Percentiles rank a stretch among this genome's conserved stretches.
These are phyloP conservation scores for Epinotia brunnichana DNA, from an alignment of 2,888 invertebrate species.

Conservation along the genomic window DNA sequence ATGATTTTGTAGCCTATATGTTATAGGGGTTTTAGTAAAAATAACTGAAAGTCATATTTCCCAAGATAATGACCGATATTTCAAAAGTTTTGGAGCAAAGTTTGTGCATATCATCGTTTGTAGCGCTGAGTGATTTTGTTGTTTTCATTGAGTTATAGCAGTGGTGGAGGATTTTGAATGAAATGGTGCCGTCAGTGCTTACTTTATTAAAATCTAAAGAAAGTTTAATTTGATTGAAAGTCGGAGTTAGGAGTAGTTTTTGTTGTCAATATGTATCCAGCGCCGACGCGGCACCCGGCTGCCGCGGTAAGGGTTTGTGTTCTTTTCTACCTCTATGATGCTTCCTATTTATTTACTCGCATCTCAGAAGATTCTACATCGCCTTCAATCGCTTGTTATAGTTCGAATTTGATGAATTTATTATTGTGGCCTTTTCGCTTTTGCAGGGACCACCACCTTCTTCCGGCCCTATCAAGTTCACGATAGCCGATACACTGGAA, in stretches of 20 bases:
- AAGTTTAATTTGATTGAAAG: conserved; percentile 68
- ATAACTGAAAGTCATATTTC: conserved; percentile 61
- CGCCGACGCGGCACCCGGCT: conserved; percentile 90
- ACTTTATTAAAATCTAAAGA: conserved; percentile 67
- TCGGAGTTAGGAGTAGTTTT: conserved; percentile 49
- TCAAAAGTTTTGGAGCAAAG: conserved; percentile 77
- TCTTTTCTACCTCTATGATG: conserved; percentile 53
- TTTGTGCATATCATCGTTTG: conserved; percentile 82
- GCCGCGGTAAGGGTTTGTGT: conserved; percentile 87
- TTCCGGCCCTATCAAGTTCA: conserved; percentile 96
- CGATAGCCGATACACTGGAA: conserved; percentile 95
- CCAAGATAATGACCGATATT: conserved; percentile 76
- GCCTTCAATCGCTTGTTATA: conserved; percentile 38
- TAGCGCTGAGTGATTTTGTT: conserved; percentile 69
- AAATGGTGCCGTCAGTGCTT: conserved; percentile 71
- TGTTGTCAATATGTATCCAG: conserved; percentile 86
- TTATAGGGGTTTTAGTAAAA: conserved; percentile 53
- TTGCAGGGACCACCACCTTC: conserved; percentile 92
- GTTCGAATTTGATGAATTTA: conserved; percentile 44
- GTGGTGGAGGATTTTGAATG: conserved; percentile 61
- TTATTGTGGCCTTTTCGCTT: conserved; percentile 55
- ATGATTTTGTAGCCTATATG: conserved; percentile 51
- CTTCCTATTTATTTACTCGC: conserved; percentile 41
- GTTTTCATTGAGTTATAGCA: conserved; percentile 76
- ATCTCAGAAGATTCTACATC: conserved; percentile 48